Base-by-base conservation (phyloP, 2,888 invertebrate species). In the Tinea trinotella region DNA sequence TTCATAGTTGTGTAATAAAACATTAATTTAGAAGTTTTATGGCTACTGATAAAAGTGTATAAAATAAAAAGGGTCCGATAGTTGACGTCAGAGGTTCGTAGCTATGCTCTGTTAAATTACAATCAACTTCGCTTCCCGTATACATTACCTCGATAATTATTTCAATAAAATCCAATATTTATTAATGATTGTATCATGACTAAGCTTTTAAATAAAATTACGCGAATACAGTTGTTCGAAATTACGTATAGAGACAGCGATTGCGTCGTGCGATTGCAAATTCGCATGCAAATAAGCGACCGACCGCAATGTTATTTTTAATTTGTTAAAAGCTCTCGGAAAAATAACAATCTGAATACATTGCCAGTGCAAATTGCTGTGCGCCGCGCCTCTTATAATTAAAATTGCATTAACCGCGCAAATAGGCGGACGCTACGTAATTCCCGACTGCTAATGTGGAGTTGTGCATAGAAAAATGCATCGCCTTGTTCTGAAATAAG, bases 351-450 rank as follows among this genome's bases (percentile, higher is more conserved):
- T 83, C 80, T 75, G 76, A 72, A 77, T 83, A 78, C 79, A 74
- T 59, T 57, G 68, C 61, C 5, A 17, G 44, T 13, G 78, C 77
- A 79, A 71, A 75, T 78, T 71, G 76, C 70, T 64, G 54, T 12
- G 15, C 61, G 69, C 68, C 81, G 71, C 83, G 68, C 83, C 83
- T 82, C 67, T 78, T 76, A 83, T 78, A 84, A 83, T 83, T 85
- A 85, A 84, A 84, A 84, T 85, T 84, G 81, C 84, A 84, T 84
- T 84, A 84, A 76, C 70, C 68, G 64, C 64, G 70, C 75, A 71
- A 72, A 75, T 70, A 74, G 66, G 67, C 67, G 59, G 69, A 64
- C 66, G 62, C 15, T 18, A 15, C 19, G 59, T 76, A 79, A 78
- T 76, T 76, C 40, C 19, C 19, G 46, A 12, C 68, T 60, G 64